Evolutionary conservation across 2,888 invertebrate genomes (phyloP), one percentile per base, ranked within the genome.

Genomic region (Hyles lineata): DNA sequence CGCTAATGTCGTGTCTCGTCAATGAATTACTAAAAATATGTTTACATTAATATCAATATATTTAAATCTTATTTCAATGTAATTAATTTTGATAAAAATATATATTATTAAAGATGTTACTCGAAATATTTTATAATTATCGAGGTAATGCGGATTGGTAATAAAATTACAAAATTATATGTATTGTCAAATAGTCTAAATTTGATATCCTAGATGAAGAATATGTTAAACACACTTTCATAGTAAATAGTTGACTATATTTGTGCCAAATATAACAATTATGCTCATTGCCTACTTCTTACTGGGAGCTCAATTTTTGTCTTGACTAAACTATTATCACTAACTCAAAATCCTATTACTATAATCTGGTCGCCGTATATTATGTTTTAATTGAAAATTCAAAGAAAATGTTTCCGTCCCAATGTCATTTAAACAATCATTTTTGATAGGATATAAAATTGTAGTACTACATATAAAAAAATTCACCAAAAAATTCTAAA

Each of bases 361-460:
- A 2, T 17, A 15, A 62, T 32, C 8, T 43, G 43, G 21, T 21
- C 43, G 23, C 6, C 17, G 17, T 62, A 63, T 63, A 62, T 35
- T 63, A 35, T 19, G 23, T 58, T 9, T 67, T 63, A 17, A 55
- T 58, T 62, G 17, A 55, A 29, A 50, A 58, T 72, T 43, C 23
- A 19, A 89, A 87, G 87, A 86, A 89, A 92, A 92, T 91, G 90
- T 92, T 90, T 94, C 94, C 94, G 94, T 94, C 94, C 94, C 92
- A 87, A 92, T 82, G 93, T 94, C 94, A 93, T 92, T 93, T 94
- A 90, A 89, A 86, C 63, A 67, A 85, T 82, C 86, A 87, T 85
- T 89, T 90, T 87, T 88, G 86, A 88, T 84, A 85, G 84, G 79
- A 82, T 83, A 79, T 85, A 85, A 81, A 85, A 78, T 80, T 75